Evolutionary conservation across 1,140 invertebrate species (phyloP), one percentile per base, ranked within the genome.

Genomic region (Anastrepha obliqua): DNA sequence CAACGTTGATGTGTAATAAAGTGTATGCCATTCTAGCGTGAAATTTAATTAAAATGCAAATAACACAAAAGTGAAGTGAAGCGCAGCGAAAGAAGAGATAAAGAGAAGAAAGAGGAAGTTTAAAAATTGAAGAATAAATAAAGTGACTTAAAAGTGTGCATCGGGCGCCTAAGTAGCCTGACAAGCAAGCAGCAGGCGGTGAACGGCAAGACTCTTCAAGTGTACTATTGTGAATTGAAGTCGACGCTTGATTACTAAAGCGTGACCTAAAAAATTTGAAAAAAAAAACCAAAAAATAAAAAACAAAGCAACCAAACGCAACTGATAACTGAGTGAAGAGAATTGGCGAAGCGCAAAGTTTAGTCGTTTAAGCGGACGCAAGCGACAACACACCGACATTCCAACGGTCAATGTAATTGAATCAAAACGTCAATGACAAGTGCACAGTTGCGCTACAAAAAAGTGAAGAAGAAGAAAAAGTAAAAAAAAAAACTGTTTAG

Each of bases 401-500:
- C 67, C 74, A 29, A 20, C 74, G 74, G 74, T 81, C 74, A 81
- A 55, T 81, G 15, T 81, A 81, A 81, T 81, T 81, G 44, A 81
- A 81, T 81, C 47, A 81, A 81, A 55, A 55, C 47, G 74, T 81
- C 74, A 81, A 55, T 81, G 74, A 55, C 74, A 55, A 81, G 74
- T 55, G 47, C 44, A 20, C 55, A 81, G 74, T 39, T 81, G 1
- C 74, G 44, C 47, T 55, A 81, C n/a, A 81, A 55, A 42, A 81
- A 81, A 29, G n/a, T 81, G 15, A 81, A 81, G 20, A 81, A 81
- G 47, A 20, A 81, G n/a, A n/a, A 78, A 55, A 55, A 58, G 17
- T 3, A 15, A 39, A 70, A 70, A 70, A 44, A 9, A 70, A 55
- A 55, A 3, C 51, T 55, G 51, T 55, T 55, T 6, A 55, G 11